Percentiles rank a stretch among this genome's conserved stretches.
phyloP scores from a whole-genome alignment of 2,888 invertebrate species.

The Morpho deidamia region DNA sequence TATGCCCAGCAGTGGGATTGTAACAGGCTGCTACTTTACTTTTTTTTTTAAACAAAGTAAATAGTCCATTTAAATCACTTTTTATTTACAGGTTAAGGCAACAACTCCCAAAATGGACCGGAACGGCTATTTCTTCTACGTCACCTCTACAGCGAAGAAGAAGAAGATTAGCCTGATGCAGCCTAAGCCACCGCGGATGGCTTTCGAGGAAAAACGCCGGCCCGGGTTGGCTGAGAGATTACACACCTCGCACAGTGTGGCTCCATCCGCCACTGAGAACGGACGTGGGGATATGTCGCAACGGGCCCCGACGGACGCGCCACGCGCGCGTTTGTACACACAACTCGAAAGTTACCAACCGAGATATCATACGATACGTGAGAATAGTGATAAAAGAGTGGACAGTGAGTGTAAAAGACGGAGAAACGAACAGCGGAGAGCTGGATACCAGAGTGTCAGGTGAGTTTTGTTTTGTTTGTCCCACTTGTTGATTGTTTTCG shows the following conservation, averaged over 20 bases:
- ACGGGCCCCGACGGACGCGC: slow-evolving; percentile 54
- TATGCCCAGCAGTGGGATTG: no score
- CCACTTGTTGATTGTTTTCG: slow-evolving; percentile 18
- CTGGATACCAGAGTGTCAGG: slow-evolving; percentile 52
- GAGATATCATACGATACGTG: slow-evolving; percentile 70
- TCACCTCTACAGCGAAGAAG: slow-evolving; percentile 71
- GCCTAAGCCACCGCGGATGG: slow-evolving; percentile 65
- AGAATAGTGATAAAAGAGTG: slow-evolving; percentile 67
- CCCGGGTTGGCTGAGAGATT: slow-evolving; percentile 61
- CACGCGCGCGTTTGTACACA: slow-evolving; percentile 66
- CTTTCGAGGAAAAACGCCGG: slow-evolving; percentile 65
- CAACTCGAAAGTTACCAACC: slow-evolving; percentile 76
- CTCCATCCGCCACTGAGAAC: slow-evolving; percentile 46
- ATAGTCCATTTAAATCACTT: not conserved
- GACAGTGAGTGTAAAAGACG: slow-evolving; percentile 64
- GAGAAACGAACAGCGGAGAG: slow-evolving; percentile 56
- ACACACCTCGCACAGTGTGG: slow-evolving; percentile 48
- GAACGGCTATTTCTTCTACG: slow-evolving; percentile 73
- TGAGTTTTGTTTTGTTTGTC: slow-evolving; percentile 31
- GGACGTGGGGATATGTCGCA: slow-evolving; percentile 62
- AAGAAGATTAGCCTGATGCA: slow-evolving; percentile 75
- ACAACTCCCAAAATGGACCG: slow-evolving; percentile 71
- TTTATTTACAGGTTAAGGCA: slow-evolving; percentile 57
- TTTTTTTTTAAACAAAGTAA: no score
- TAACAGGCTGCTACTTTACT: no score